phyloP scores from a whole-genome alignment of 2,113 vertebrate species.

The Poeciliopsis retropinna region DNA sequence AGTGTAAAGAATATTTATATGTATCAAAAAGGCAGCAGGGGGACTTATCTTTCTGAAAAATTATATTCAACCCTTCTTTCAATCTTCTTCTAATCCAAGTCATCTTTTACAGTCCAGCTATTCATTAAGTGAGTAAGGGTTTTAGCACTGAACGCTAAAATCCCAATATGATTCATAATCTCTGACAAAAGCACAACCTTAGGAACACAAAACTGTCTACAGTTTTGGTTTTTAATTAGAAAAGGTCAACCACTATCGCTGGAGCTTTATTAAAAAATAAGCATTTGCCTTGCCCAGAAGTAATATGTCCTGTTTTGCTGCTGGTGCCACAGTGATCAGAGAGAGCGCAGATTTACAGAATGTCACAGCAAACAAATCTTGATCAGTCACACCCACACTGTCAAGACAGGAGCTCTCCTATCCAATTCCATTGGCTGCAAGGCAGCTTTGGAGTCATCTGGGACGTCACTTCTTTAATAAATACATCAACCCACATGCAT shows the following conservation, averaged over 20 bases:
- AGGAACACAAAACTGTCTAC: not conserved
- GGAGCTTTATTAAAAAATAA: slow-evolving; percentile 9
- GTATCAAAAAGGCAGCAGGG: not conserved
- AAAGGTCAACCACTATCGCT: slow-evolving; percentile 25
- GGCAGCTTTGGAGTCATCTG: slow-evolving; percentile 28
- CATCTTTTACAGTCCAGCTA: not conserved
- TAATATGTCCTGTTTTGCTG: slow-evolving; percentile 29
- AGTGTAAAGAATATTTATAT: not conserved
- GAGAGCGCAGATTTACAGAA: not conserved
- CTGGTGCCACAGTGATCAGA: slow-evolving; percentile 12
- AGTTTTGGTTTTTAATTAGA: slow-evolving; percentile 1
- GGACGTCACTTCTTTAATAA: slow-evolving; percentile 28
- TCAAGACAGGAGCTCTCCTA: not conserved
- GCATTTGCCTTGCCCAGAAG: not conserved
- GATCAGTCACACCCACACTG: not conserved
- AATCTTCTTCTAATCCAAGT: not conserved
- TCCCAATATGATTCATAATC: slow-evolving; percentile 21
- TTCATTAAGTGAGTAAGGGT: slow-evolving; percentile 9
- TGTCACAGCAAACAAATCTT: not conserved
- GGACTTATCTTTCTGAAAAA: slow-evolving; percentile 4
- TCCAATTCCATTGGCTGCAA: slow-evolving; percentile 33
- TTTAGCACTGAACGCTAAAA: slow-evolving; percentile 6
- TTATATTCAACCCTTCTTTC: not conserved
- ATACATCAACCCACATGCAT: slow-evolving; percentile 35
- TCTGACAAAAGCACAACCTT: slow-evolving; percentile 28